Percentiles rank a stretch among this genome's conserved stretches.
Conservation (phyloP, 2,797 vertebrate genomes). For the Hemibagrus guttatus region DNA sequence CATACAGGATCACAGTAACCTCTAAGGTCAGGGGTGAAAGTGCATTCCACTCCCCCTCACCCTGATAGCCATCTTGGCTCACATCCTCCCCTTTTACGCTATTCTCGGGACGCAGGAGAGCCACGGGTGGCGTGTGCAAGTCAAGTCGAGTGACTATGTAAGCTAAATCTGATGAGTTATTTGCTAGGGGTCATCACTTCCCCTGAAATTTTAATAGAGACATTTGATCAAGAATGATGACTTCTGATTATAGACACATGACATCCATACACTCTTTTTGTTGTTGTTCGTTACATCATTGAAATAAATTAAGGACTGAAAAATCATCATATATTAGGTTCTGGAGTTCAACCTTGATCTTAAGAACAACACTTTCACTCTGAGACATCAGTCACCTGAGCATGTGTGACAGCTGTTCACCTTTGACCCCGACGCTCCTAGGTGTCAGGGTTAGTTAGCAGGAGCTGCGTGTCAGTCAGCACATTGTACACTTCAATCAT, state of each 20-base stretch:
- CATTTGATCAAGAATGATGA: background rate
- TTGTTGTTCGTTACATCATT: background rate
- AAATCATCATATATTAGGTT: background rate
- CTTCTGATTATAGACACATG: background rate
- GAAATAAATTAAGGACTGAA: background rate
- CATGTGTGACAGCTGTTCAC: slow-evolving; percentile 64
- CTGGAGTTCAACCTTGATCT: background rate
- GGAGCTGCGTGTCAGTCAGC: slow-evolving; percentile 55
- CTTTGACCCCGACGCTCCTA: slow-evolving; percentile 58
- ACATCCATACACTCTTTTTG: background rate
- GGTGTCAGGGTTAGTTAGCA: slow-evolving; percentile 51
- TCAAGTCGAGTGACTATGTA: background rate
- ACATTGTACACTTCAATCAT: slow-evolving; percentile 35
- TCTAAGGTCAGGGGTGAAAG: slow-evolving; percentile 66
- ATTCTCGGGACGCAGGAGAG: slow-evolving; percentile 26
- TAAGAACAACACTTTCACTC: slow-evolving; percentile 13
- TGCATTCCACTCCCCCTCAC: slow-evolving; percentile 48
- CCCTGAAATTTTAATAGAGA: background rate
- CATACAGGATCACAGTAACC: slow-evolving; percentile 56
- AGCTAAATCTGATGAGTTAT: slow-evolving; percentile 29
- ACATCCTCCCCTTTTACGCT: slow-evolving; percentile 32
- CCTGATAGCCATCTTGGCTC: slow-evolving; percentile 61
- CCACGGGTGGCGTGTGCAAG: background rate
- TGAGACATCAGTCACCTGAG: slow-evolving; percentile 38
- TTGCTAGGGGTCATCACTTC: background rate